Percentiles rank a stretch among this genome's conserved stretches.
These are phyloP conservation scores for Macaca nemestrina DNA, from an alignment of 2,113 vertebrate genomes.

Conservation along the genomic window DNA sequence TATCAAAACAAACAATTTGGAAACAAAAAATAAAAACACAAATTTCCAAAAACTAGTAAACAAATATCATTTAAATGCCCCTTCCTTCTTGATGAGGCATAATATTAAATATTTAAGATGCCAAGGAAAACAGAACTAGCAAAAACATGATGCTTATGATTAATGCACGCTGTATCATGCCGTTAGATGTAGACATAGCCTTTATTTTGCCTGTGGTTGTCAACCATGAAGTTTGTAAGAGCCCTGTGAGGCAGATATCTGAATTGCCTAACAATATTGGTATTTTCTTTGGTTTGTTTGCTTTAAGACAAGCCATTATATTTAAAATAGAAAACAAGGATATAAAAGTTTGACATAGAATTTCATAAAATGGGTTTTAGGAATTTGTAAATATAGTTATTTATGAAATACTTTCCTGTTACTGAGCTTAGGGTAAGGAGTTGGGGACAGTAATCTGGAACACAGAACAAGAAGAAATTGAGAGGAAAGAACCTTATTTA, in stretches of 20 bases:
- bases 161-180: neutral
- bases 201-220: slow-evolving; percentile 20
- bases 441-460: neutral
- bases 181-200: neutral
- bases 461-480: neutral
- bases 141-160: neutral
- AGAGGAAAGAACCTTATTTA: neutral
- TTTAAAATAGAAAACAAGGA: neutral
- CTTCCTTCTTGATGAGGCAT: neutral
- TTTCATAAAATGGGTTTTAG: neutral
- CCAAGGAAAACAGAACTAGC: neutral
- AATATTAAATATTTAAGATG: neutral
- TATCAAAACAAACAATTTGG: neutral
- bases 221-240: neutral
- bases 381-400: neutral
- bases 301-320: neutral
- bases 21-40: neutral
- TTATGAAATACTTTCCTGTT: neutral
- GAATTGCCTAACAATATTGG: neutral
- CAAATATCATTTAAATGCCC: neutral
- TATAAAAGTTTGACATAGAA: neutral
- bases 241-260: neutral
- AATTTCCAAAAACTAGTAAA: neutral
- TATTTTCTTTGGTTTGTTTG: neutral
- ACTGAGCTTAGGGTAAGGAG: neutral